Evolutionary conservation across 2,888 invertebrate genomes (phyloP), one percentile per base, ranked within the genome.

Genomic region (Acronicta leporina): DNA sequence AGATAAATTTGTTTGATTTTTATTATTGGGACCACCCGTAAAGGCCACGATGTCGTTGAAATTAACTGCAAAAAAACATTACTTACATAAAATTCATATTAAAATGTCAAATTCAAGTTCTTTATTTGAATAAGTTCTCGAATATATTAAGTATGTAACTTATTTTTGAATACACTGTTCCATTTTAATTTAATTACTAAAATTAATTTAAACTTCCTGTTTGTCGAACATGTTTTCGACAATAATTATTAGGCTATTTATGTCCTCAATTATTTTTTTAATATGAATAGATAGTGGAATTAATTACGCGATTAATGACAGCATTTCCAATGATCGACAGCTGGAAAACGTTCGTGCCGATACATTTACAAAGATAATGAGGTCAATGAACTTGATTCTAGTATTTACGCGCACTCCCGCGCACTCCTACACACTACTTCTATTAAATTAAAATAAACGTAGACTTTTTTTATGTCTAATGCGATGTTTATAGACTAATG

Each of bases 381-480:
- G 87, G 86, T 86, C 87, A 71, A 71, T 68, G 88, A 85, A 85
- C 92, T 74, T 78, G 62, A 75, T 79, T 77, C 71, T 73, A 79
- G 62, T 79, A 47, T 78, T 71, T 72, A 60, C 64, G 35, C 46
- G 57, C 43, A 59, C 70, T 50, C 64, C 77, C 64, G 35, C 46
- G 57, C 43, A 59, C 70, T 50, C 64, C 77, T 59, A 68, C 62
- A 53, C 48, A 44, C 52, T 51, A 57, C 60, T 71, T 70, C 15
- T 30, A 60, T 41, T 48, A 49, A 47, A 59, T 54, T 57, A 30
- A 56, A 61, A 46, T 44, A 54, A 27, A 40, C 48, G 49, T 15
- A 41, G 38, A 51, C 56, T 52, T 61, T 46, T 45, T 45, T 27
- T 27, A 33, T 40, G 63, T 44, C 3, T 33, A 15, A 45, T 46